Conservation (phyloP, 2,888 invertebrate species). For the Apodemia mormo region DNA sequence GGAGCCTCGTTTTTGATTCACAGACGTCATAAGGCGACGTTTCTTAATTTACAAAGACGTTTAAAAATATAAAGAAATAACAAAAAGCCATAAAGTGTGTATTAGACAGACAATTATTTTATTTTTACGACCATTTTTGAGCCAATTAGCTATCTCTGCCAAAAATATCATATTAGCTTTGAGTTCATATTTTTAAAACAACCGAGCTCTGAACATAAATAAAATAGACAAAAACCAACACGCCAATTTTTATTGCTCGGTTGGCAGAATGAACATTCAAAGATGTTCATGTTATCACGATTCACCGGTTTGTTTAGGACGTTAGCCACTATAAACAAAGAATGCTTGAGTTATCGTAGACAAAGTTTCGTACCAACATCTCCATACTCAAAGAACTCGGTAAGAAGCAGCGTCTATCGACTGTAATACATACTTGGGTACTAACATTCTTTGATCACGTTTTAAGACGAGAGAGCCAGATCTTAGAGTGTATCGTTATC, state of each 20-base stretch:
- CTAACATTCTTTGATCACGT: too few relatives aligned
- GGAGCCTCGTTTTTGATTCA: background rate
- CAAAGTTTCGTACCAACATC: too few relatives aligned
- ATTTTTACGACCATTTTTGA: conserved; percentile 15
- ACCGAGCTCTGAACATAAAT: background rate
- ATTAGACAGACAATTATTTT: conserved; percentile 6
- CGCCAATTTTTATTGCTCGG: too few relatives aligned
- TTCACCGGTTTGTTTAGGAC: background rate
- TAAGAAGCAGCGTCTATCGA: too few relatives aligned
- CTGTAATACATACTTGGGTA: too few relatives aligned
- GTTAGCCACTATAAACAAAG: too few relatives aligned
- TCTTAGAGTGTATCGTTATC: too few relatives aligned
- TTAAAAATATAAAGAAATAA: background rate
- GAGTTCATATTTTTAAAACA: conserved; percentile 1
- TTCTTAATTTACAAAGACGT: background rate
- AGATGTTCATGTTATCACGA: background rate
- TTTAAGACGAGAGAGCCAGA: too few relatives aligned
- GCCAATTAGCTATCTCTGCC: conserved; percentile 11
- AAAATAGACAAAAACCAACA: background rate
- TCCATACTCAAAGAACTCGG: too few relatives aligned
- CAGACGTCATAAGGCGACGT: background rate
- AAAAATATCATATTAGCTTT: conserved; percentile 16
- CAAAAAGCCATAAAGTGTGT: background rate
- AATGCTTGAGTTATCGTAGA: too few relatives aligned
- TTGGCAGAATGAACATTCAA: too few relatives aligned